Evolutionary conservation across 2,888 invertebrate species (phyloP).

Genomic region (Sussaba pulchella): DNA sequence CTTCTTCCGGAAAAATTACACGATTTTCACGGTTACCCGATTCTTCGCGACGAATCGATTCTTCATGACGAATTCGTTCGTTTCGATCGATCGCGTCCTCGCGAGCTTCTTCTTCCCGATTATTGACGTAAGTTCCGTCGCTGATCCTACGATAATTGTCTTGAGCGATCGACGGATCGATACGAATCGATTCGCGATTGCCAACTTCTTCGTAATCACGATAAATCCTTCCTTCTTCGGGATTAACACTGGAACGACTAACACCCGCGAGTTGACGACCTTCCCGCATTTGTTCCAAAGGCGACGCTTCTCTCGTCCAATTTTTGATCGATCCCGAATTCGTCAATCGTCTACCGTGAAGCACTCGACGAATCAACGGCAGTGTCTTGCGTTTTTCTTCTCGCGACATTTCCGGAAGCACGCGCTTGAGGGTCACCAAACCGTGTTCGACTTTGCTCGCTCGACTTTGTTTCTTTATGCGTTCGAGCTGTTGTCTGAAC

Average conservation of each 20-base stretch:
- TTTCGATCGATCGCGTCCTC: conserved; percentile 4
- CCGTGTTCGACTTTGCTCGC: conserved; percentile 65
- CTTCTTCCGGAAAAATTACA: background rate
- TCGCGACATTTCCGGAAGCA: conserved; percentile 62
- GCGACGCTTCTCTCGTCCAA: conserved; percentile 41
- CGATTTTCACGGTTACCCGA: conserved; percentile 5
- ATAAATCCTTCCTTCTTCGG: conserved; percentile 21
- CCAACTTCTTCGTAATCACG: conserved; percentile 38
- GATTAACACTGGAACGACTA: conserved; percentile 8
- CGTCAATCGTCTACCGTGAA: conserved; percentile 45
- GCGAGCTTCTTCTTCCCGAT: conserved; percentile 15
- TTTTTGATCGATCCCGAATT: conserved; percentile 27
- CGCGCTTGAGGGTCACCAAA: conserved; percentile 60
- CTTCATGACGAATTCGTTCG: conserved; percentile 9
- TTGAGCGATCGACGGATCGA: background rate
- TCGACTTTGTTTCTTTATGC: conserved; percentile 62
- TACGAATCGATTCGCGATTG: conserved; percentile 11
- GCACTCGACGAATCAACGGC: conserved; percentile 53
- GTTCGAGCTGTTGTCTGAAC: conserved; percentile 65
- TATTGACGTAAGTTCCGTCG: conserved; percentile 11
- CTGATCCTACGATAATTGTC: conserved; percentile 25
- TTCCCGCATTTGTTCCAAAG: conserved; percentile 11
- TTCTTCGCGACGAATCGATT: conserved; percentile 14
- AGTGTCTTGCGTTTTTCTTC: conserved; percentile 63
- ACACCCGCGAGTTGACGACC: conserved; percentile 11